These are phyloP conservation scores for Lonchura striata DNA, from an alignment of 2,113 vertebrate genomes.

Conservation along the genomic window DNA sequence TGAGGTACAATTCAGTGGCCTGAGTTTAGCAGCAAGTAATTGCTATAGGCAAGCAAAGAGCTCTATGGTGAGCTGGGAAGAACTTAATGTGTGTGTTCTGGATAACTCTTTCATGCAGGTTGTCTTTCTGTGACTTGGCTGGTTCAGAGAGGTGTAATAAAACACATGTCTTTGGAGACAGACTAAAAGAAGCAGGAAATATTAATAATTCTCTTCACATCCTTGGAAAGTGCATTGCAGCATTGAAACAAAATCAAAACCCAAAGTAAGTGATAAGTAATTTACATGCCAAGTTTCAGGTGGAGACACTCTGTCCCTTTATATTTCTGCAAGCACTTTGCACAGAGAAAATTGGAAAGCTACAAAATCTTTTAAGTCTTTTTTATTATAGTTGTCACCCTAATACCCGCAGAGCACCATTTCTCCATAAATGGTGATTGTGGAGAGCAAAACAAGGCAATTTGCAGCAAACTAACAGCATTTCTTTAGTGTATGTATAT, in stretches of 20 bases:
- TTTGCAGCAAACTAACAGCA: not conserved
- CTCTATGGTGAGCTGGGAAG: not conserved
- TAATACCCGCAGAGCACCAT: not conserved
- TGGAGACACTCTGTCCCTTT: not conserved
- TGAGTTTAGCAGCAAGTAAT: not conserved
- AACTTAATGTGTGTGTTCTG: not conserved
- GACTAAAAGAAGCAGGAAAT: constrained; percentile 88
- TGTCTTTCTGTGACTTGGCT: constrained; percentile 89
- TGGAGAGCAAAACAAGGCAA: not conserved
- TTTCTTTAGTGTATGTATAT: not conserved
- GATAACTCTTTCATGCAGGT: constrained; percentile 53
- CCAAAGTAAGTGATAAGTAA: constrained; percentile 73
- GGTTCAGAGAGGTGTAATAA: constrained; percentile 90
- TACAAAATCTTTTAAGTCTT: not conserved
- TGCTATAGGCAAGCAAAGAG: not conserved
- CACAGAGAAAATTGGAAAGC: not conserved
- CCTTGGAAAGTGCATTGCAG: constrained; percentile 88
- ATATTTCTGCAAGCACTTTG: not conserved
- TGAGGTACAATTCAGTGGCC: not conserved
- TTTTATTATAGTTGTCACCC: not conserved
- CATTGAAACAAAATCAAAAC: constrained; percentile 81
- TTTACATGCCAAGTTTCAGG: not conserved
- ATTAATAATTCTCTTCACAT: constrained; percentile 92
- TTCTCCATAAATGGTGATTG: not conserved
- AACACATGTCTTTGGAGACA: constrained; percentile 84